These are phyloP conservation scores for Porites divaricata DNA, from an alignment of 92 coral and sea anemone genomes.

Conservation along the genomic window DNA sequence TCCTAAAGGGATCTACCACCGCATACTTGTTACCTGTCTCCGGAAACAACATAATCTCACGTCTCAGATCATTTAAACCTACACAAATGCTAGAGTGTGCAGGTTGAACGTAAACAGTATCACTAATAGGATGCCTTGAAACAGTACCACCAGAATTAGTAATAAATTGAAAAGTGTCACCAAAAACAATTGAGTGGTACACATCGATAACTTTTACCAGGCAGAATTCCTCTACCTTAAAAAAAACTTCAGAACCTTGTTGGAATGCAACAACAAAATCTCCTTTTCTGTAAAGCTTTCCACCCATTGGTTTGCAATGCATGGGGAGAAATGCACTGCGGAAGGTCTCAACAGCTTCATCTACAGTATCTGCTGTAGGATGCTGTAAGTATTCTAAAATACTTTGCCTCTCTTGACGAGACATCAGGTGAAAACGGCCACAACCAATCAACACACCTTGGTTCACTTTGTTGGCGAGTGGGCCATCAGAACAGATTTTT, in stretches of 20 bases:
- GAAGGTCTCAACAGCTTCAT: conserved; percentile 37
- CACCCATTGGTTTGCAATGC: conserved; percentile 42
- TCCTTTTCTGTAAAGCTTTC: conserved; percentile 47
- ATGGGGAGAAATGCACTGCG: conserved; percentile 49
- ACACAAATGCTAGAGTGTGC: neutral
- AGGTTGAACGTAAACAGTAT: conserved; percentile 30
- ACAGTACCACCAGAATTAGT: neutral
- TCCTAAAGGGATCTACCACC: conserved; percentile 8
- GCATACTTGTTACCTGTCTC: conserved; percentile 32
- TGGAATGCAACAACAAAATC: conserved; percentile 35
- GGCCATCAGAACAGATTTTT: neutral
- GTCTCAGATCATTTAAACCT: conserved; percentile 5
- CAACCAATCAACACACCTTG: conserved; percentile 42
- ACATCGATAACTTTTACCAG: conserved; percentile 1
- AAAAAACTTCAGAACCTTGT: conserved; percentile 28
- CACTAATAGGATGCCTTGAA: conserved; percentile 39
- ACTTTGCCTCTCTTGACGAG: neutral
- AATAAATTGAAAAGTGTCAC: conserved; percentile 22
- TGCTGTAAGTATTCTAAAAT: conserved; percentile 14
- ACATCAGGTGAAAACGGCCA: neutral
- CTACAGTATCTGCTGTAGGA: conserved; percentile 15
- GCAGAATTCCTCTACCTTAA: conserved; percentile 5
- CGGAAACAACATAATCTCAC: conserved; percentile 24
- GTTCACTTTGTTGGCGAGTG: conserved; percentile 16
- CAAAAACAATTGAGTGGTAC: conserved; percentile 15